Percentiles rank a stretch among this genome's conserved stretches.
These are phyloP conservation scores for Catonia carolina DNA, from an alignment of 2,888 invertebrate genomes.

Conservation along the genomic window DNA sequence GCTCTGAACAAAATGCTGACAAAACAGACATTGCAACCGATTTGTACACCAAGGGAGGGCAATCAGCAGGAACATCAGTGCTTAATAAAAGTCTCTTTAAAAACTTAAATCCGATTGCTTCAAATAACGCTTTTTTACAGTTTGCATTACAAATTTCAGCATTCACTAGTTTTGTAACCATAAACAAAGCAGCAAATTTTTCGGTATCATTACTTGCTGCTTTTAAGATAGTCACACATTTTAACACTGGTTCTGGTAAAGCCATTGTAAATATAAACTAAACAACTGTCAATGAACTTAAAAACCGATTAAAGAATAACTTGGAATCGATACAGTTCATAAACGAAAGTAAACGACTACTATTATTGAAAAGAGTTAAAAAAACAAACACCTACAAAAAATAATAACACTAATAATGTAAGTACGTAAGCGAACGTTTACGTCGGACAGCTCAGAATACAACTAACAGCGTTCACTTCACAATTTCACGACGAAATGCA, in stretches of 20 bases:
- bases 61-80: slow-evolving; percentile 73
- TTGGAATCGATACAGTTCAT: too few relatives aligned
- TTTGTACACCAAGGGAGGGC: slow-evolving; percentile 83
- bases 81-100: slow-evolving; percentile 71
- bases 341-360: too few relatives aligned
- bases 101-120: slow-evolving; percentile 84
- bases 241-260: slow-evolving; percentile 74
- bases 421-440: not conserved
- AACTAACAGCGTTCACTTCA: too few relatives aligned
- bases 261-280: too few relatives aligned
- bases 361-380: too few relatives aligned
- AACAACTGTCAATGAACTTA: too few relatives aligned
- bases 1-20: slow-evolving; percentile 77
- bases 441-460: too few relatives aligned
- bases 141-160: slow-evolving; percentile 67
- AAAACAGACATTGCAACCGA: slow-evolving; percentile 83
- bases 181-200: slow-evolving; percentile 84
- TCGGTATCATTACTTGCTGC: slow-evolving; percentile 79
- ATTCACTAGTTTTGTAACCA: slow-evolving; percentile 85
- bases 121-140: slow-evolving; percentile 73
- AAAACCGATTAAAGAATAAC: not conserved
- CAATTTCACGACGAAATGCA: not conserved
- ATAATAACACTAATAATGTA: not conserved
- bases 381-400: not conserved
- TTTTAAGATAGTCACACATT: slow-evolving; percentile 74